These are phyloP conservation scores for Oncorhynchus masou DNA, from an alignment of 2,113 vertebrate genomes.

Conservation along the genomic window DNA sequence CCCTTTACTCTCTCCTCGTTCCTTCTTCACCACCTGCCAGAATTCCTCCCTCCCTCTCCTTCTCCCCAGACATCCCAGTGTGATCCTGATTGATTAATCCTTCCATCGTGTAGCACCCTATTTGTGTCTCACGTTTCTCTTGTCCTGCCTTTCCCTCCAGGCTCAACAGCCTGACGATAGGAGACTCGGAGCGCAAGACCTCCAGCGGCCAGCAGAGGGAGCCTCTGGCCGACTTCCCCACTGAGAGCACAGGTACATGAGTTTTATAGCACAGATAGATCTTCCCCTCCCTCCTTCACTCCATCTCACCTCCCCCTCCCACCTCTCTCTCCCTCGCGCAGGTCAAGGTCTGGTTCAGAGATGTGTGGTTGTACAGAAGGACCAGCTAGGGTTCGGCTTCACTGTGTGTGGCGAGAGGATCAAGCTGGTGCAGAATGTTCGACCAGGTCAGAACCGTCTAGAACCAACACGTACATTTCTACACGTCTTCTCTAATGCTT, in stretches of 20 bases:
- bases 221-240: constrained; percentile 48
- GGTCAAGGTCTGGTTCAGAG: constrained; percentile 85
- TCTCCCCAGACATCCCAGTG: neutral
- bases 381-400: constrained; percentile 93
- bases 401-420: constrained; percentile 91
- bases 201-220: constrained; percentile 79
- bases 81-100: neutral
- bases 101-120: neutral
- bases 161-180: constrained; percentile 87
- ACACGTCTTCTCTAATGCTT: neutral
- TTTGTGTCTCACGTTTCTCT: neutral
- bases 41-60: neutral
- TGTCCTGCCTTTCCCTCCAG: constrained; percentile 51
- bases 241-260: constrained; percentile 75
- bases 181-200: constrained; percentile 80
- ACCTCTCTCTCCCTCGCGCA: neutral
- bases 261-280: neutral
- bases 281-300: neutral
- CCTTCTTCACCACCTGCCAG: neutral
- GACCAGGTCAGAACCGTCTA: constrained; percentile 76
- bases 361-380: constrained; percentile 91
- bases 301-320: neutral
- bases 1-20: neutral
- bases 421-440: constrained; percentile 91
- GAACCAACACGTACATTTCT: neutral